Evolutionary conservation across 2,888 invertebrate species (phyloP), one percentile per base, ranked within the genome.

Genomic region (Polyploca ridens): DNA sequence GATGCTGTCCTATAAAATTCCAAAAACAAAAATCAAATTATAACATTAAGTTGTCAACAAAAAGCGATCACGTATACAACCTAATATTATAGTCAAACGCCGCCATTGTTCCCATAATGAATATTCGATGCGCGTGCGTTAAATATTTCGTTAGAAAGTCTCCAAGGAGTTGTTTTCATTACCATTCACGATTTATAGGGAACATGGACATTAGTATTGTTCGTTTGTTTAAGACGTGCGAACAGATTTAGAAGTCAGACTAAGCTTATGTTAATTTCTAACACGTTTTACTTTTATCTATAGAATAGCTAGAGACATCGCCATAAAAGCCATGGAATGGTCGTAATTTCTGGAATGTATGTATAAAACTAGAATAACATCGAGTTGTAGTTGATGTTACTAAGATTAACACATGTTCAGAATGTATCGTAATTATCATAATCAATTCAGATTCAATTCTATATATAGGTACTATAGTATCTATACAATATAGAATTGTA

Each of bases 111-210:
- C 79, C 75, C 74, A 61, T 64, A 73, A 87, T 90, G 73, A 87
- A 85, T 89, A 93, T 93, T 88, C 90, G 69, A 85, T 81, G 78
- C 85, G 85, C 83, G 77, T 75, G 78, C 87, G 77, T 88, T 81
- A 87, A 91, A 91, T 92, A 90, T 90, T 91, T 91, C 81, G 86
- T 82, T 92, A 90, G 93, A 93, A 93, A 93, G 93, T 92, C 88
- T 74, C 82, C 67, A 70, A 68, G 82, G 88, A 76, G 69, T 84
- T 79, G 78, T 77, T 70, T 72, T 61, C 61, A 61, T 61, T 81
- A 79, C 83, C 67, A 72, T 72, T 70, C 86, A 82, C 78, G 72
- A 75, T 72, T 64, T 65, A 65, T 69, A 68, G 68, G 70, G 69
- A 71, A 69, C 70, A 78, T 73, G 72, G 66, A 74, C 69, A 69